These are phyloP conservation scores for Lepisosteus osseus DNA, from an alignment of 2,113 vertebrate species.

Conservation along the genomic window DNA sequence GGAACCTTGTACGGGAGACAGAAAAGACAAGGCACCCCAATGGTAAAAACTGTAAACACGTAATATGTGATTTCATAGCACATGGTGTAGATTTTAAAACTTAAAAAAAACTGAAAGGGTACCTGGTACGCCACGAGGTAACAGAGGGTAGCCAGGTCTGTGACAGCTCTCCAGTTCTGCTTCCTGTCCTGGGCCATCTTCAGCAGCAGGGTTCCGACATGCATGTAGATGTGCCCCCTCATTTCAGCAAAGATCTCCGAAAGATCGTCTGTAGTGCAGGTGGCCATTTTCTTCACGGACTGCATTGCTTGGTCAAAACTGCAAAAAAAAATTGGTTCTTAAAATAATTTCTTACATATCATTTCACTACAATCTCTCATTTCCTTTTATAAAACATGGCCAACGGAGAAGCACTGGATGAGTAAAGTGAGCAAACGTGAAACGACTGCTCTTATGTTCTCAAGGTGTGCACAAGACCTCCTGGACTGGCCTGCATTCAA, in stretches of 20 bases:
- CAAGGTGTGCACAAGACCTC: no score
- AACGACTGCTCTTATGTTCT: no score
- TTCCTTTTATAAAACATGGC: no score
- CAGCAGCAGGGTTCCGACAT: slow-evolving; percentile 81
- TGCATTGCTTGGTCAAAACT: slow-evolving; percentile 88
- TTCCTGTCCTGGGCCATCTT: slow-evolving; percentile 83
- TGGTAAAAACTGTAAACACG: not conserved
- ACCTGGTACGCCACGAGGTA: slow-evolving; percentile 92
- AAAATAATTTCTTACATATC: no score
- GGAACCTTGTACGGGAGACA: slow-evolving; percentile 63
- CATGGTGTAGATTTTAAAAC: not conserved
- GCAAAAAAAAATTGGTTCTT: slow-evolving; percentile 19
- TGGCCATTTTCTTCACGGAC: slow-evolving; percentile 61
- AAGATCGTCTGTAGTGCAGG: slow-evolving; percentile 68
- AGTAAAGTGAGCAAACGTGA: no score
- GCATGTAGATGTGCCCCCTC: slow-evolving; percentile 88
- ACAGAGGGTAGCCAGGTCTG: slow-evolving; percentile 79
- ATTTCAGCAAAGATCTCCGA: slow-evolving; percentile 78
- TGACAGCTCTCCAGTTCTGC: slow-evolving; percentile 77
- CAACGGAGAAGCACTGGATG: no score
- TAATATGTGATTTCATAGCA: not conserved
- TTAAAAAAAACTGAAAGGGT: slow-evolving; percentile 19
- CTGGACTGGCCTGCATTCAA: no score
- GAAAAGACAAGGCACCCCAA: not conserved
- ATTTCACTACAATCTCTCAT: no score